Percentiles rank a stretch among this genome's conserved stretches.
phyloP scores from a whole-genome alignment of 1,140 invertebrate species.

The Hylaeus volcanicus region DNA sequence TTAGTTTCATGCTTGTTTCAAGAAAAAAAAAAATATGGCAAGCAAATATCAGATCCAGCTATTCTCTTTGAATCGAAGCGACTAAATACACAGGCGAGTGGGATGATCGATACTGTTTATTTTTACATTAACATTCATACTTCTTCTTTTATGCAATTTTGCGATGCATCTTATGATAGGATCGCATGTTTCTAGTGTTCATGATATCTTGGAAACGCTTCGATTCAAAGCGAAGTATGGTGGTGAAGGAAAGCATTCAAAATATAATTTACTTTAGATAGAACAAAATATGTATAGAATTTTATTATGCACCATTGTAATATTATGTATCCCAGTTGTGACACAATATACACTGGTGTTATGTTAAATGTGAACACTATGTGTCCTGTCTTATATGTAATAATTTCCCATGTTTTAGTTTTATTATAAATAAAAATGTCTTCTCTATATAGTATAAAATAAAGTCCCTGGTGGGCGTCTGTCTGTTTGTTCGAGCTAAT shows the following conservation, averaged over 20 bases:
- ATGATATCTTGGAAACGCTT: slow-evolving; percentile 41
- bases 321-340: slow-evolving; percentile 80
- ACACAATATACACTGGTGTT: slow-evolving; percentile 81
- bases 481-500: too few relatives aligned
- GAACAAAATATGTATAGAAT: slow-evolving; percentile 80
- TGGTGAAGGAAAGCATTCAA: slow-evolving; percentile 65
- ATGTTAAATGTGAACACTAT: slow-evolving; percentile 79
- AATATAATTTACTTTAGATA: slow-evolving; percentile 78
- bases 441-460: slow-evolving; percentile 6
- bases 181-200: background rate
- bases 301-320: slow-evolving; percentile 82
- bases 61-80: slow-evolving; percentile 71
- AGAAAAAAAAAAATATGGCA: slow-evolving; percentile 40
- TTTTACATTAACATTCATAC: background rate
- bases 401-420: slow-evolving; percentile 31
- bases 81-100: background rate
- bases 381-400: slow-evolving; percentile 57
- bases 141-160: background rate
- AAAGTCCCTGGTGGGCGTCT: too few relatives aligned
- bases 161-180: background rate
- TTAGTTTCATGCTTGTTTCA: slow-evolving; percentile 76
- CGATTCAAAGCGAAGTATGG: slow-evolving; percentile 70
- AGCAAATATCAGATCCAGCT: slow-evolving; percentile 59
- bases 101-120: background rate
- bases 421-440: slow-evolving; percentile 32